Conservation (phyloP, 2,888 invertebrate genomes). For the Entomobrya proxima region DNA sequence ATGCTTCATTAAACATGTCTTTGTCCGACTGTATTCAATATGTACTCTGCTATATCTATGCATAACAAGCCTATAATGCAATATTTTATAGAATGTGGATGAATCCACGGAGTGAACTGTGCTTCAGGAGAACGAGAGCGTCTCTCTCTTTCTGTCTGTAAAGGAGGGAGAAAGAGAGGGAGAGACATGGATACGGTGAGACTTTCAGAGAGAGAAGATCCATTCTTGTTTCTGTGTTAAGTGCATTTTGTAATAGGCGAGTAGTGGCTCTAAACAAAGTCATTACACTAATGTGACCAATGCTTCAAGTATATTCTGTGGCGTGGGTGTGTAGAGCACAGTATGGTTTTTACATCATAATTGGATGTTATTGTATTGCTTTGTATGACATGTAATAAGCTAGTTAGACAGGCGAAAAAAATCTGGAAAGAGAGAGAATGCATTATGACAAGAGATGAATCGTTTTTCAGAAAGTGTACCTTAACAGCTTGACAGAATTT, state of each 20-base stretch:
- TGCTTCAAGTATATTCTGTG: too few relatives aligned
- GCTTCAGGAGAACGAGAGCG: neutral
- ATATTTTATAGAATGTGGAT: neutral
- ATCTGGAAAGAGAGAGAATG: neutral
- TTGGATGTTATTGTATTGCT: too few relatives aligned
- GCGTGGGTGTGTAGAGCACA: too few relatives aligned
- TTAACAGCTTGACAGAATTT: constrained; percentile 74
- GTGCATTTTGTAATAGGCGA: neutral
- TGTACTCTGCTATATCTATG: neutral
- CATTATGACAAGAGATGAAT: neutral
- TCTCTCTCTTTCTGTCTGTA: neutral
- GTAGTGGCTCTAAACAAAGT: neutral
- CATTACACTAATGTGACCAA: too few relatives aligned
- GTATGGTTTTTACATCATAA: too few relatives aligned
- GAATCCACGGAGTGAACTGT: neutral
- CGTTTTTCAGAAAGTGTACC: constrained; percentile 60
- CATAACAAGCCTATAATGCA: too few relatives aligned
- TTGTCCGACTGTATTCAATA: neutral
- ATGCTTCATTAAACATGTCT: constrained; percentile 52
- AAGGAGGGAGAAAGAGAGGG: neutral
- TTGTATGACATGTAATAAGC: neutral
- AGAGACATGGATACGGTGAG: too few relatives aligned
- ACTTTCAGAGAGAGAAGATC: neutral
- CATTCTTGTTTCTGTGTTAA: neutral
- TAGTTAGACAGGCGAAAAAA: neutral